These are phyloP conservation scores for Eretmochelys imbricata DNA, from an alignment of 2,113 vertebrate species.

Conservation along the genomic window DNA sequence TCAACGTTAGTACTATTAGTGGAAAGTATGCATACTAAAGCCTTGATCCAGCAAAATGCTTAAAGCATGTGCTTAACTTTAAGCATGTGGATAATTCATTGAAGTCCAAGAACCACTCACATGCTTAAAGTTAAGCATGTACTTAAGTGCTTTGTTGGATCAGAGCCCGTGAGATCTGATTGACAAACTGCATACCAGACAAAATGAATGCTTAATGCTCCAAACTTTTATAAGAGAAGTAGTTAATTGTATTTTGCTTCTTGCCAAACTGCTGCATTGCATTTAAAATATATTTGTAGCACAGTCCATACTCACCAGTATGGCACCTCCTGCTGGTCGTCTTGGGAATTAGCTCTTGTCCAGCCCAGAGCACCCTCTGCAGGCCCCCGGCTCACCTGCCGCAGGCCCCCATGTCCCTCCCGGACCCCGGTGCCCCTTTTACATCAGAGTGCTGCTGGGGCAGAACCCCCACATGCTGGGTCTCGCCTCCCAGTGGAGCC, in stretches of 20 bases:
- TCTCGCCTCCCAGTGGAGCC: too few species aligned
- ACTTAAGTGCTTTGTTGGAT: neutral
- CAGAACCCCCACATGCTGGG: too few species aligned
- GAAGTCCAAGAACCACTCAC: neutral
- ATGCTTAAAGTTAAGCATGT: neutral
- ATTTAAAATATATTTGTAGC: neutral
- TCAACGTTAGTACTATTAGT: neutral
- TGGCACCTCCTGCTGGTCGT: too few species aligned
- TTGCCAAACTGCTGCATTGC: neutral
- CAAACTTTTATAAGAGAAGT: neutral
- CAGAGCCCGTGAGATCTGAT: neutral
- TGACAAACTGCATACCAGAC: neutral
- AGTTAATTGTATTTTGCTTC: neutral
- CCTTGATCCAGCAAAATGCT: neutral
- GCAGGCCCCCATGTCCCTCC: too few species aligned
- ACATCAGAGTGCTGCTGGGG: too few species aligned
- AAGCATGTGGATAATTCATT: neutral
- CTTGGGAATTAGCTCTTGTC: too few species aligned
- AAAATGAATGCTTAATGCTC: neutral
- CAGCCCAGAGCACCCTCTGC: too few species aligned
- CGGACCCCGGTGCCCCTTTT: too few species aligned
- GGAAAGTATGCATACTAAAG: neutral
- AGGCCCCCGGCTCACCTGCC: too few species aligned
- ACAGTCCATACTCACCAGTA: too few species aligned
- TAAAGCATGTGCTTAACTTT: neutral